Evolutionary conservation across 2,888 invertebrate genomes (phyloP).

Genomic region (Eurois occulta): DNA sequence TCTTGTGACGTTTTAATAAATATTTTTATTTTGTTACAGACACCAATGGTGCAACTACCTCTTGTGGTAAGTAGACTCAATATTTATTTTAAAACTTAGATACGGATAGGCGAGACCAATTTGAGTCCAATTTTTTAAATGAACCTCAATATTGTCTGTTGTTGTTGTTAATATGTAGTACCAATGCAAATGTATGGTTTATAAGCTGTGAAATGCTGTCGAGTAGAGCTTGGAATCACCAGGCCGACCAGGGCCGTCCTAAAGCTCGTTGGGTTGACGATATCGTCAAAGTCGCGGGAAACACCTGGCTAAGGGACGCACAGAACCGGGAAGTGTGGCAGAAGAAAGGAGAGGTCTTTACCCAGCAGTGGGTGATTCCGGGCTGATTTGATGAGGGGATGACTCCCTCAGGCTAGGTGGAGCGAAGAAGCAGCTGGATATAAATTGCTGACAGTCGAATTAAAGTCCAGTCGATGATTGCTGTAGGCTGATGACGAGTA

Average conservation of each 20-base stretch:
- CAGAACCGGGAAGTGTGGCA: too few species aligned
- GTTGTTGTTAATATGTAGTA: background rate
- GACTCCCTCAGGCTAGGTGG: background rate
- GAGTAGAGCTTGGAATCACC: background rate
- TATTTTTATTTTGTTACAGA: constrained; percentile 80
- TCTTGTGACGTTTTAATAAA: background rate
- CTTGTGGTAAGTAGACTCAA: constrained; percentile 78
- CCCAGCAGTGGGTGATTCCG: too few species aligned
- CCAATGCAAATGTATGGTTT: background rate
- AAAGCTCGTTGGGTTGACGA: too few species aligned
- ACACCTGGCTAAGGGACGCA: too few species aligned
- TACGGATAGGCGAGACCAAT: background rate
- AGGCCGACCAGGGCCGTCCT: too few species aligned
- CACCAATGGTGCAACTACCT: constrained; percentile 90
- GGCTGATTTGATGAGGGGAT: too few species aligned
- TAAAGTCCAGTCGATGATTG: background rate
- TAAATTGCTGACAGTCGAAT: too few species aligned
- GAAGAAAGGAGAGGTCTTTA: too few species aligned
- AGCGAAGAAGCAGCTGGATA: background rate
- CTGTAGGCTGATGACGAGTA: background rate
- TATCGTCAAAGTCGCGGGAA: too few species aligned
- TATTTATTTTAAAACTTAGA: background rate
- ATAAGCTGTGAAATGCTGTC: background rate
- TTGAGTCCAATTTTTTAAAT: background rate
- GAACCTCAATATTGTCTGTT: background rate